Evolutionary conservation across 2,797 vertebrate genomes (phyloP), one percentile per base, ranked within the genome.

Genomic region (Chiroxiphia lanceolata): DNA sequence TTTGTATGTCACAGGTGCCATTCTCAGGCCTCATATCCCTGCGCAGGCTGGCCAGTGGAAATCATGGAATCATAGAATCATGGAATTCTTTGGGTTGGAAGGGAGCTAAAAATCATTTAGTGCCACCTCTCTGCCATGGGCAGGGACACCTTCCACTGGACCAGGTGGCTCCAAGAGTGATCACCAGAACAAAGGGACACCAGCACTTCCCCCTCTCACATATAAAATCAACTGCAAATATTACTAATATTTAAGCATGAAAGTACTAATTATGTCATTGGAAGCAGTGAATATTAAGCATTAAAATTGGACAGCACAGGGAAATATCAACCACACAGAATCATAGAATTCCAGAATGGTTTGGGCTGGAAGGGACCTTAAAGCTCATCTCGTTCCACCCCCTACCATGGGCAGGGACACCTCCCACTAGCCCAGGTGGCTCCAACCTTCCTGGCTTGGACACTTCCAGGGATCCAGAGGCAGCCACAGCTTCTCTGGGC

Each of bases 321-420:
- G 26, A 50, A 50, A 50, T 50, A 50, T 50, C 48, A 50, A 50
- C 26, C 48, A 8, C 26, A 14, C 3, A 29, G 10, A 64, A 33
- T 53, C 20, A 1, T 34, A 40, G 47, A 75, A 40, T 33, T 20
- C 2, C 48, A 50, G 15, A 27, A 50, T 16, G 26, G 5, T 26
- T 40, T 53, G 31, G 20, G 14, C 15, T 4, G 25, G n/a, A 8
- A 74, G 11, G 27, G 13, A 29, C 4, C n/a, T 16, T 17, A 65
- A 29, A 0, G 4, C 9, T 0, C n/a, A 51, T 1, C n/a, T 5
- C 0, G 0, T 13, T 0, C 51, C 45, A 29, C 6, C 47, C n/a
- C 26, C 47, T n/a, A n/a, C 19, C 23, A 18, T 21, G 23, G 26
- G 4, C 51, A 87, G 51, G 44, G 44, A 33, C 76, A n/a, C 13